Evolutionary conservation across 2,113 vertebrate genomes (phyloP), one percentile per base, ranked within the genome.

Genomic region (Centropus bengalensis): DNA sequence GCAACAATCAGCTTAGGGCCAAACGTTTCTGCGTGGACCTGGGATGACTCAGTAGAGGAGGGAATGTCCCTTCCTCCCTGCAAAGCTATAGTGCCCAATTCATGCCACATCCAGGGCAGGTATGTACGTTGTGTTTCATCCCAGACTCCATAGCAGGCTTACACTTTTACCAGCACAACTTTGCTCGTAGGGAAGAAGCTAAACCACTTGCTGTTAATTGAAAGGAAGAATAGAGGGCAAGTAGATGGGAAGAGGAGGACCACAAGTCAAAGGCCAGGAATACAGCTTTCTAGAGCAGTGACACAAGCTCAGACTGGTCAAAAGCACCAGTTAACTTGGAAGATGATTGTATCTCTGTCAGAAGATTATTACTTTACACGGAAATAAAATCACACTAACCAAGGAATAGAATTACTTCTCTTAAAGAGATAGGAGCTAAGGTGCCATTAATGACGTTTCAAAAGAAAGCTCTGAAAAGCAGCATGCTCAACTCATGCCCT

Each of bases 111-210:
- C 26, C 59, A 62, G 33, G 32, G n/a, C 5, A 10, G 59, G 26
- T 20, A 27, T 0, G 0, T 26, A 47, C 36, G n/a, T n/a, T 3
- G 24, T 3, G 4, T 44, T 89, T 68, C 26, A 36, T 27, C 71
- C 49, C 26, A 38, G 58, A 14, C 52, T 49, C 52, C 2, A 0
- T 5, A 21, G 6, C 51, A 69, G 28, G 30, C 33, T 47, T 40
- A 42, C 62, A 56, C 14, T 26, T 2, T 36, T 54, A 62, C 8
- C 69, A 36, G 15, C 21, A 40, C 38, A 70, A 78, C 32, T 32
- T 42, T 5, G 33, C 28, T 42, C 45, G 19, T 4, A 26, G 16
- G 14, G n/a, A 78, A 82, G 13, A 59, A 28, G 17, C 24, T 45
- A 28, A 91, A 68, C 26, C 51, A 11, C 11, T 84, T 55, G 6